phyloP scores from a whole-genome alignment of 2,113 vertebrate species.

The Cottus gobio region DNA sequence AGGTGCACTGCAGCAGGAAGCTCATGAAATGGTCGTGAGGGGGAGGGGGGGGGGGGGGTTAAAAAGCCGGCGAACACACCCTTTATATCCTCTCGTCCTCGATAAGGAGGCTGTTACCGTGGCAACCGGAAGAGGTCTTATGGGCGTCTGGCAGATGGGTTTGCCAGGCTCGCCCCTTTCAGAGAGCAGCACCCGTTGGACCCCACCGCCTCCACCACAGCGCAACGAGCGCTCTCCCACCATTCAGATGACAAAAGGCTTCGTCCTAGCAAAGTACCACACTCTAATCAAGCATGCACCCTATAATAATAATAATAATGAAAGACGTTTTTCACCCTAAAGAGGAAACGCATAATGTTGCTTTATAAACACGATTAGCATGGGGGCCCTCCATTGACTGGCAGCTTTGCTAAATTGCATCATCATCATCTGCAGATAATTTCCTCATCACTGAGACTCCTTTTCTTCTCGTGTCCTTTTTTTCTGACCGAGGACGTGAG shows the following conservation, averaged over 20 bases:
- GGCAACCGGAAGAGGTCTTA: constrained; percentile 59
- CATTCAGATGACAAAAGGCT: constrained; percentile 15
- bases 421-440: constrained; percentile 59
- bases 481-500: background rate
- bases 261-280: background rate
- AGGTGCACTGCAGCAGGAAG: background rate
- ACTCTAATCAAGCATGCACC: constrained; percentile 6
- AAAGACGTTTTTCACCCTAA: background rate
- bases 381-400: background rate
- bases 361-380: constrained; percentile 46
- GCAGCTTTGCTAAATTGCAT: constrained; percentile 8
- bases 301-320: too few species aligned
- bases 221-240: background rate
- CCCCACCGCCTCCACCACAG: background rate
- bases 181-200: background rate
- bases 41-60: too few species aligned
- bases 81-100: constrained; percentile 12
- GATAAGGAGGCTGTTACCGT: constrained; percentile 59
- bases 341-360: constrained; percentile 41
- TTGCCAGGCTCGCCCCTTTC: constrained; percentile 33
- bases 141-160: constrained; percentile 52
- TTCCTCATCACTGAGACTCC: constrained; percentile 13
- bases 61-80: too few species aligned
- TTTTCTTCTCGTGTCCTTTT: background rate
- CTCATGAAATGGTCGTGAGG: background rate